Evolutionary conservation across 1,140 invertebrate species (phyloP).

Genomic region (Drosophila arawakana): DNA sequence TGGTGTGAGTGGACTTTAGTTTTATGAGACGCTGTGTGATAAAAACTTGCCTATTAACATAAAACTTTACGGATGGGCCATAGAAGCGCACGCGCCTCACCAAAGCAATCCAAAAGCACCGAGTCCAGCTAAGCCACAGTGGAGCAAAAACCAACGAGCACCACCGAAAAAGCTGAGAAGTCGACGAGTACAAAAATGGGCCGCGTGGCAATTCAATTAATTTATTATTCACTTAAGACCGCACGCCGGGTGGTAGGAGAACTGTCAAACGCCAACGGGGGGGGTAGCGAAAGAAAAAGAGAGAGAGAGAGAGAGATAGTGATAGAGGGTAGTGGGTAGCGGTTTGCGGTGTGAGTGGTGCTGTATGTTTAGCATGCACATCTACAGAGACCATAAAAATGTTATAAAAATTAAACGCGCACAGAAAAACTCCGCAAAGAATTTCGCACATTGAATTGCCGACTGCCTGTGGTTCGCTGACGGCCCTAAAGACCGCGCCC

Average conservation of each 20-base stretch:
- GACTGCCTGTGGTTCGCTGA: conserved; percentile 9
- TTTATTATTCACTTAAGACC: conserved; percentile 81
- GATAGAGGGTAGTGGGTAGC: not conserved
- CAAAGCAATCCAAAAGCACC: not conserved
- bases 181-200: conserved; percentile 55
- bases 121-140: not conserved
- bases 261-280: not conserved
- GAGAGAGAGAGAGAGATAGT: conserved; percentile 1
- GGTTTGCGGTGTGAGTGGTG: conserved; percentile 6
- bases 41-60: conserved; percentile 69
- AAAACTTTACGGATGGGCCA: conserved; percentile 55
- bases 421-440: conserved; percentile 48
- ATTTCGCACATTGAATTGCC: conserved; percentile 62
- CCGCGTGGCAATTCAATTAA: conserved; percentile 78
- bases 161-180: not conserved
- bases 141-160: not conserved
- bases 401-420: conserved; percentile 78
- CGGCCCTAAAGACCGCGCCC: conserved; percentile 27
- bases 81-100: conserved; percentile 9
- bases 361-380: conserved; percentile 49
- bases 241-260: conserved; percentile 36
- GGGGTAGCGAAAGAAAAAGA: not conserved
- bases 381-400: conserved; percentile 69
- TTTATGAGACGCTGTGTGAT: conserved; percentile 25
- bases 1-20: not conserved